These are phyloP conservation scores for Platalea minor DNA, from an alignment of 2,797 vertebrate species.

Conservation along the genomic window DNA sequence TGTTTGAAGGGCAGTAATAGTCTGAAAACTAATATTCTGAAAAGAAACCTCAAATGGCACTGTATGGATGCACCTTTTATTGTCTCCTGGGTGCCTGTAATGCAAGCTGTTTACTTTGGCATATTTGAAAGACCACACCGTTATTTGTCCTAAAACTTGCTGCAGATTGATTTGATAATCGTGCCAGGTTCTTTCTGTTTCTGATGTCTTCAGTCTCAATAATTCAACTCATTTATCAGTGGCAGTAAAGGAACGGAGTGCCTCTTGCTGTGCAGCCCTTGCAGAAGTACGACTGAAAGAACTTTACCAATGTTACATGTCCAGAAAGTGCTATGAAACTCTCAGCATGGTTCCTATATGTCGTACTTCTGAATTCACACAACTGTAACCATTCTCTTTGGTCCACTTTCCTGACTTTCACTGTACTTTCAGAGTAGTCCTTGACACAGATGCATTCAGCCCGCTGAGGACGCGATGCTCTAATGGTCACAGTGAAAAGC, in stretches of 20 bases:
- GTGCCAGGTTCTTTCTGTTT: neutral
- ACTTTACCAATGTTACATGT: neutral
- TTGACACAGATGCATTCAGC: neutral
- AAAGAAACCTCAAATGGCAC: neutral
- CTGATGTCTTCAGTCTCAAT: constrained; percentile 12
- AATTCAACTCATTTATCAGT: constrained; percentile 42
- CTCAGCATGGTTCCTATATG: neutral
- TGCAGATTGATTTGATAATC: constrained; percentile 34
- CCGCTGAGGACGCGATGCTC: neutral
- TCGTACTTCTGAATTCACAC: neutral
- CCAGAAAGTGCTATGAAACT: neutral
- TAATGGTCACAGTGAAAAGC: neutral
- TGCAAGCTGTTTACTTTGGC: constrained; percentile 28
- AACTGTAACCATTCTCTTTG: neutral
- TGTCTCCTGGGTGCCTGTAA: neutral
- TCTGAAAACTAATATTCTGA: neutral
- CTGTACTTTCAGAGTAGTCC: neutral
- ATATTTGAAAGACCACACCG: constrained; percentile 5
- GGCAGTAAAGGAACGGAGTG: neutral
- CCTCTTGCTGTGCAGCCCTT: neutral
- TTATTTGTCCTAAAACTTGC: constrained; percentile 36
- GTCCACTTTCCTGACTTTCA: neutral
- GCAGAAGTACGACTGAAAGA: neutral
- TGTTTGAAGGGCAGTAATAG: neutral
- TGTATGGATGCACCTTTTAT: neutral